Evolutionary conservation across 2,888 invertebrate genomes (phyloP).

Genomic region (Clistopyga incitator): DNA sequence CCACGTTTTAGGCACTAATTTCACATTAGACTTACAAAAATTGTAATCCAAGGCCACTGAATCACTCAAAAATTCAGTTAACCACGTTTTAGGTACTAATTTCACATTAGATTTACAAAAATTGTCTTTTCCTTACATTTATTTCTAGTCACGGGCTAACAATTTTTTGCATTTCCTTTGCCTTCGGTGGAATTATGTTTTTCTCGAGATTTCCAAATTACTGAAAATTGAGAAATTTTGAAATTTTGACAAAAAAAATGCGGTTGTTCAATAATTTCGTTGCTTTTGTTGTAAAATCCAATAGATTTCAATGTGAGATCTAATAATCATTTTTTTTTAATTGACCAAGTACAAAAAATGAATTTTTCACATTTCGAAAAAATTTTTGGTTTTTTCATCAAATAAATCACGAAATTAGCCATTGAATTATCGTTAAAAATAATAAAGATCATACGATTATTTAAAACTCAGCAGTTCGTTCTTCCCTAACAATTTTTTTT

Average conservation of each 20-base stretch:
- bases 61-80: background rate
- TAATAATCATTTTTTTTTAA: background rate
- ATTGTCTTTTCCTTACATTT: background rate
- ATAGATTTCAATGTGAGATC: background rate
- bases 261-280: background rate
- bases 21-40: too few relatives aligned
- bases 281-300: background rate
- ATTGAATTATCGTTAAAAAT: background rate
- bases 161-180: too few relatives aligned
- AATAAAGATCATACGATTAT: background rate
- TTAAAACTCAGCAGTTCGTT: background rate
- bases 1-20: background rate
- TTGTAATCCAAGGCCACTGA: too few relatives aligned
- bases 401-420: background rate
- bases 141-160: too few relatives aligned
- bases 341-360: background rate
- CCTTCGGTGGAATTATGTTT: too few relatives aligned
- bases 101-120: background rate
- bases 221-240: too few relatives aligned
- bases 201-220: too few relatives aligned
- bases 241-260: too few relatives aligned
- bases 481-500: background rate
- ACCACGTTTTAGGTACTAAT: constrained; percentile 4
- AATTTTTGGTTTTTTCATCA: background rate
- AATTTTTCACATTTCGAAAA: background rate